Evolutionary conservation across 2,888 invertebrate genomes (phyloP).

Genomic region (Scrobipalpa atriplicella): DNA sequence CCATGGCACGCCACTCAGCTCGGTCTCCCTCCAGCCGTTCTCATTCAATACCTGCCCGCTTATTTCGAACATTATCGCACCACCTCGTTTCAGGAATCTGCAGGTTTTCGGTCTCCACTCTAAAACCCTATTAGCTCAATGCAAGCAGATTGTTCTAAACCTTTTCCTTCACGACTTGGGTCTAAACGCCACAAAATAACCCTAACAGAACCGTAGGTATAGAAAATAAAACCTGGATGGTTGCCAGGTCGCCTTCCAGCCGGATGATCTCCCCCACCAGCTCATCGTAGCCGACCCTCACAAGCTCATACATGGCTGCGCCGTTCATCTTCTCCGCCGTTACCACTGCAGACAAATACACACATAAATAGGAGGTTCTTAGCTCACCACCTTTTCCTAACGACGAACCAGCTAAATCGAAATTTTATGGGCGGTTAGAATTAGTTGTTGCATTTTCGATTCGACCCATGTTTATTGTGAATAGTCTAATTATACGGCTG

Average conservation of each 20-base stretch:
- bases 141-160: too few species aligned
- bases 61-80: too few species aligned
- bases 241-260: conserved; percentile 99
- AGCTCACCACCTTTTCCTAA: neutral
- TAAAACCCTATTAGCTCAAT: too few species aligned
- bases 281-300: conserved; percentile 98
- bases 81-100: too few species aligned
- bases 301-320: conserved; percentile 99
- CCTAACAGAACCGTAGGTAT: neutral
- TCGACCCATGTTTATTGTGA: too few species aligned
- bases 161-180: neutral
- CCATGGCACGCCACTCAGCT: too few species aligned
- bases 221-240: conserved; percentile 92
- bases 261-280: conserved; percentile 99
- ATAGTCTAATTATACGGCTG: too few species aligned
- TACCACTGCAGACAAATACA: conserved; percentile 87
- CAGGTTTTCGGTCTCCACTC: too few species aligned
- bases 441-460: too few species aligned
- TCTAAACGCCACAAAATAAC: neutral
- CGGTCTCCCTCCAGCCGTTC: too few species aligned
- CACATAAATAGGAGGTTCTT: neutral
- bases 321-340: conserved; percentile 99
- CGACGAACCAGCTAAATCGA: neutral
- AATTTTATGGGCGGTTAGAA: too few species aligned
- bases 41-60: too few species aligned